Evolutionary conservation across 2,113 vertebrate species (phyloP).

Genomic region (Regulus satrapa): DNA sequence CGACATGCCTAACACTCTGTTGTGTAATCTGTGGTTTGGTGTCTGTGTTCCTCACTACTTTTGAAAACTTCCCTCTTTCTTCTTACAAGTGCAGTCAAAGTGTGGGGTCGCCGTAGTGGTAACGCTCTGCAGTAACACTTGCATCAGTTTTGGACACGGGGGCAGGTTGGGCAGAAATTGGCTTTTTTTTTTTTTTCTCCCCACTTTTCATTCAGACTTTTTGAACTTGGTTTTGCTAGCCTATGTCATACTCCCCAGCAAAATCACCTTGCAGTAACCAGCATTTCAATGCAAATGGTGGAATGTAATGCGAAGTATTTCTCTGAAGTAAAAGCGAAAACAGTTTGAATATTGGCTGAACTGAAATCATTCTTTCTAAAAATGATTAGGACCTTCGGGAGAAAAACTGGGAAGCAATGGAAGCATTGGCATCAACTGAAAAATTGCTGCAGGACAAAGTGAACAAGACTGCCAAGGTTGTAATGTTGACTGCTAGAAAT

Average conservation of each 20-base stretch:
- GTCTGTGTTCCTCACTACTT: slow-evolving; percentile 68
- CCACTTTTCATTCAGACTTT: slow-evolving; percentile 47
- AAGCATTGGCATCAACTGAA: slow-evolving; percentile 99
- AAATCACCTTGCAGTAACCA: slow-evolving; percentile 71
- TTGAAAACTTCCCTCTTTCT: slow-evolving; percentile 62
- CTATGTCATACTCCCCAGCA: slow-evolving; percentile 3
- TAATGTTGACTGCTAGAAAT: slow-evolving; percentile 82
- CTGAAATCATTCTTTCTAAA: slow-evolving; percentile 98
- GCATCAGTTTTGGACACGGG: slow-evolving; percentile 14
- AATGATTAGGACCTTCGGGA: slow-evolving; percentile 99
- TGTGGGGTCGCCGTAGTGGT: not conserved
- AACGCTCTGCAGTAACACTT: not conserved
- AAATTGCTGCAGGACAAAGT: slow-evolving; percentile 99
- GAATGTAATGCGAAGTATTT: slow-evolving; percentile 59
- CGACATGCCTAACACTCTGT: slow-evolving; percentile 51
- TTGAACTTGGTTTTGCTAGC: slow-evolving; percentile 58
- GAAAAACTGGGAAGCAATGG: slow-evolving; percentile 99
- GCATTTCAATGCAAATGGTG: slow-evolving; percentile 72
- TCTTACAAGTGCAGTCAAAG: slow-evolving; percentile 68
- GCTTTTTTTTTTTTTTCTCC: too few species aligned
- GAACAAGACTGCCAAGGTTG: slow-evolving; percentile 98
- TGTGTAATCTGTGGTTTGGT: slow-evolving; percentile 62
- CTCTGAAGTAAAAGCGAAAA: slow-evolving; percentile 67
- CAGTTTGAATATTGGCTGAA: slow-evolving; percentile 82
- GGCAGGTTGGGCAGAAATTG: slow-evolving; percentile 18